Percentiles rank a stretch among this genome's conserved stretches.
Evolutionary conservation across 1,140 invertebrate genomes (phyloP).

Genomic region (Sipha flava): DNA sequence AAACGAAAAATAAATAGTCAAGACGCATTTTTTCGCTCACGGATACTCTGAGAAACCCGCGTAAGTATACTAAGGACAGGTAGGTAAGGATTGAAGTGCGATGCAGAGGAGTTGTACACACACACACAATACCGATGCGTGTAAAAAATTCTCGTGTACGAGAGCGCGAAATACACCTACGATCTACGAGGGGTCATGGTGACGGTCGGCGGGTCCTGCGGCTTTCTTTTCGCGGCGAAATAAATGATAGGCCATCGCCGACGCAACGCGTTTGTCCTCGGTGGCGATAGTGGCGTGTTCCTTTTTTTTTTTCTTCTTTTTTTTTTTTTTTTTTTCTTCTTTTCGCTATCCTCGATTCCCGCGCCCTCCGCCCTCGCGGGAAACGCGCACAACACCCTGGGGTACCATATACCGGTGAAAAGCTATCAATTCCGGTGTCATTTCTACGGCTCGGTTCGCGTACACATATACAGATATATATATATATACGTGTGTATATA

Average conservation of each 20-base stretch:
- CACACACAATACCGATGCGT: no score
- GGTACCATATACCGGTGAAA: conserved; percentile 22
- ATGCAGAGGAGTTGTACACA: no score
- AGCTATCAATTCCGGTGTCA: conserved; percentile 29
- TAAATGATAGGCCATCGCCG: not conserved
- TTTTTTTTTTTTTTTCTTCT: not conserved
- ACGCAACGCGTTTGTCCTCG: not conserved
- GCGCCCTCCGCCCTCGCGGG: not conserved
- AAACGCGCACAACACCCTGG: conserved; percentile 19
- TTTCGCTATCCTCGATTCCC: not conserved
- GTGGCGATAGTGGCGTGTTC: not conserved
- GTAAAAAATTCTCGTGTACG: no score
- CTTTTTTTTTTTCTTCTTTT: no score
- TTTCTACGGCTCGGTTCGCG: not conserved
- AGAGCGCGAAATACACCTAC: no score
- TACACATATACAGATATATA: not conserved
- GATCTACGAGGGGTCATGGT: not conserved
- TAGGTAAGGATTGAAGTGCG: no score
- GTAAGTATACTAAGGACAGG: no score
- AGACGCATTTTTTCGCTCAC: no score
- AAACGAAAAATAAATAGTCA: no score
- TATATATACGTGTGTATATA: not conserved
- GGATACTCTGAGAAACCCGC: no score
- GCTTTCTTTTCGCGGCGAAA: not conserved
- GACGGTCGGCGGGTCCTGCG: not conserved